Percentiles rank a stretch among this genome's conserved stretches.
These are phyloP conservation scores for Porites evermanni DNA, from an alignment of 92 coral and sea anemone genomes.

Conservation along the genomic window DNA sequence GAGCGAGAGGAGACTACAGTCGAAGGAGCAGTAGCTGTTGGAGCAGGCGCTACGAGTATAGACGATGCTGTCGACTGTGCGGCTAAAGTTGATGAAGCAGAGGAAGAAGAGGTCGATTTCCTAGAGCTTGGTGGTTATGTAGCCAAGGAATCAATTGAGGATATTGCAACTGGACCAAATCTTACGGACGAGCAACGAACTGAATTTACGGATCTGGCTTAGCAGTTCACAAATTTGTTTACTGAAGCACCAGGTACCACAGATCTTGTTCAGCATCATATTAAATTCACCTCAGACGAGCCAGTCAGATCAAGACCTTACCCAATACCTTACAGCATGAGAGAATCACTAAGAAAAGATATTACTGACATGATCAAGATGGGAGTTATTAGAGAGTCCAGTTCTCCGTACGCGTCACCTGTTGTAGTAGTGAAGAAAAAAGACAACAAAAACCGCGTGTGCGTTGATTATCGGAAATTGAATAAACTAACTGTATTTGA, in stretches of 20 bases:
- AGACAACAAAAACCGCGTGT: not conserved
- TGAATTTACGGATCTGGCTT: conserved; percentile 9
- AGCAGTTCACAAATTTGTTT: no score
- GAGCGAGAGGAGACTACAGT: conserved; percentile 11
- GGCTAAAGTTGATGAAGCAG: no score
- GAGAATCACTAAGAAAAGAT: conserved; percentile 52
- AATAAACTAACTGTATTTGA: conserved; percentile 66
- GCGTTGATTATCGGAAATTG: conserved; percentile 50
- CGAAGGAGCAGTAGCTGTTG: not conserved
- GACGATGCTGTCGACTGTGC: no score
- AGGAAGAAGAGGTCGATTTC: conserved; percentile 1
- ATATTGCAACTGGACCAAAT: conserved; percentile 19
- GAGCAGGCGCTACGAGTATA: no score
- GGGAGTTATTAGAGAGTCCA: conserved; percentile 56
- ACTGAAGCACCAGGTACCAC: conserved; percentile 54
- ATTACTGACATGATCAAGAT: conserved; percentile 59
- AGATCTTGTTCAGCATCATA: conserved; percentile 21
- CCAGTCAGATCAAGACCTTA: conserved; percentile 64
- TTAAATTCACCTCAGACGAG: conserved; percentile 25
- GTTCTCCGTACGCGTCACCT: conserved; percentile 64
- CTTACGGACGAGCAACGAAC: not conserved
- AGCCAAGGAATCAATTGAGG: conserved; percentile 23
- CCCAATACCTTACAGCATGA: conserved; percentile 46
- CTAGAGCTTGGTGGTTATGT: conserved; percentile 26
- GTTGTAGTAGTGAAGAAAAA: conserved; percentile 63